Base-by-base conservation (phyloP, 2,797 vertebrate genomes). In the Manis javanica region DNA sequence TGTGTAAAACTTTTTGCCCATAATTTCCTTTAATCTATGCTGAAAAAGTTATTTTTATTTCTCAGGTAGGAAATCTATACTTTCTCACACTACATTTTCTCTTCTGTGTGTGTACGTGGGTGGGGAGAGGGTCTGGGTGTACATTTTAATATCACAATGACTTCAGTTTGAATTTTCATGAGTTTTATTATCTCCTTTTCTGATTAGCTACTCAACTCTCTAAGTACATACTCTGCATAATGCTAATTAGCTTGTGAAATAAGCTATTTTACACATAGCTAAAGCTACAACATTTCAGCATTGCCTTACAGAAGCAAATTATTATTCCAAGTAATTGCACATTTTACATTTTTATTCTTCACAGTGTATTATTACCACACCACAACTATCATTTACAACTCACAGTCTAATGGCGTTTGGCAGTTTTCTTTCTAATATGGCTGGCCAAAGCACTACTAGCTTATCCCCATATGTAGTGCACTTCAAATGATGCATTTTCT, bases 151-250 rank as follows among this genome's bases (percentile, higher is more conserved):
- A 77, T 77, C 46, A 84, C 53, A 77, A 55, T 55, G 37, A 13
- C 42, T 63, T 89, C 37, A 64, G 26, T 53, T 59, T 26, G 24
- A 94, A 90, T 71, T 69, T 82, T n/a, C n/a, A 66, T 53, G 82
- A 64, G 31, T 63, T 91, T 92, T 31, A 84, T 97, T 90, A 79
- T 59, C n/a, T 31, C 12, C 13, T 57, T 82, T 81, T 37, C 59
- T 82, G 66, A 82, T 51, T 84, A 84, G 49, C n/a, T 66, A 31
- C 14, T 69, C 19, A 78, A 57, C 19, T 75, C 49, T 86, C 29
- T 77, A 74, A 91, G 57, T 55, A 57, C 37, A 69, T 49, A 51
- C 3, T 51, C 37, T 53, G n/a, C 12, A 16, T 39, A 87, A 69
- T n/a, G n/a, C 59, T 77, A 46, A 18, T n/a, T 74, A 81, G 24